These are phyloP conservation scores for Macrochelys suwanniensis DNA, from an alignment of 2,797 vertebrate genomes.

Conservation along the genomic window DNA sequence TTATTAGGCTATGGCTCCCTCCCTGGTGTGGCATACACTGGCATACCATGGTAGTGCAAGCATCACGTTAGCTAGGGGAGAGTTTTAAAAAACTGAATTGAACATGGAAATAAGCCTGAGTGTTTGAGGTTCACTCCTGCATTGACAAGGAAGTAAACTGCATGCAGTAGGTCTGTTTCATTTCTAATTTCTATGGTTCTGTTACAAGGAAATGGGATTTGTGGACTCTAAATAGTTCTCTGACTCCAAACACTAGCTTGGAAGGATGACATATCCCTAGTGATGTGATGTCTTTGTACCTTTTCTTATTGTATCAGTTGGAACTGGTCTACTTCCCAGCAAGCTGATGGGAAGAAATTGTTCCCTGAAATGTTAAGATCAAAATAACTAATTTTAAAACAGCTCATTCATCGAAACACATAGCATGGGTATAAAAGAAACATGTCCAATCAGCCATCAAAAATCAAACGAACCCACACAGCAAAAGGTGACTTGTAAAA, in stretches of 20 bases:
- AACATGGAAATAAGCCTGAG: not conserved
- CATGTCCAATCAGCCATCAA: not conserved
- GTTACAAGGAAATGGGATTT: not conserved
- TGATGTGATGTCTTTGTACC: not conserved
- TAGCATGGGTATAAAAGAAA: not conserved
- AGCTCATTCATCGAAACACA: not conserved
- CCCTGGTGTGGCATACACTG: too few species aligned
- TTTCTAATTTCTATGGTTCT: not conserved
- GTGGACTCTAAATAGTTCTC: not conserved
- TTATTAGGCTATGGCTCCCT: not conserved
- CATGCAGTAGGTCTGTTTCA: not conserved
- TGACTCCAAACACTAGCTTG: not conserved
- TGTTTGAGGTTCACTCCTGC: not conserved
- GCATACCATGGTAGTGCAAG: not conserved
- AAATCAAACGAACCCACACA: not conserved
- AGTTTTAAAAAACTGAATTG: not conserved
- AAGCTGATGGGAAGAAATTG: not conserved
- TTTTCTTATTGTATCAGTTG: not conserved
- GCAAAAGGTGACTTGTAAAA: not conserved
- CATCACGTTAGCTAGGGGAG: not conserved
- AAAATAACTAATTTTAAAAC: not conserved
- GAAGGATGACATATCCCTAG: not conserved
- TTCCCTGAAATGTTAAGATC: not conserved
- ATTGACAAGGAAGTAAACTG: not conserved
- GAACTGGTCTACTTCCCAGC: not conserved